These are phyloP conservation scores for Scaeva pyrastri DNA, from an alignment of 2,888 invertebrate species.

Conservation along the genomic window DNA sequence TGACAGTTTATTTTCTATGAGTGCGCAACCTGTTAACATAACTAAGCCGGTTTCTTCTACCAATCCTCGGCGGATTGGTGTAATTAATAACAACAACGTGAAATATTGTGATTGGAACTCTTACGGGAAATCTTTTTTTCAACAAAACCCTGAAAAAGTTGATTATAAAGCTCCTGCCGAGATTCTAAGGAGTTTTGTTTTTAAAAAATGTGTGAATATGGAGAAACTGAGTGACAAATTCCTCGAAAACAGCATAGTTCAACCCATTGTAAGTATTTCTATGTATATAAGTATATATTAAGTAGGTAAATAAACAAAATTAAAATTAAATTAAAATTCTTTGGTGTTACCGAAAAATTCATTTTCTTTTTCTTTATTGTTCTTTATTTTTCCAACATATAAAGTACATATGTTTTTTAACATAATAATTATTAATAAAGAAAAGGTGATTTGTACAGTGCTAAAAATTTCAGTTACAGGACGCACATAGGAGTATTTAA, in stretches of 20 bases:
- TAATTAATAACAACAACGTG: not conserved
- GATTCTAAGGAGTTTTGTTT: conserved; percentile 24
- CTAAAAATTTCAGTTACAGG: no score
- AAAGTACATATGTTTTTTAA: no score
- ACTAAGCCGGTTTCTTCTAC: conserved; percentile 27
- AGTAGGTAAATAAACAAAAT: no score
- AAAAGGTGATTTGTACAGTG: no score
- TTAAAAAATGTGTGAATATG: conserved; percentile 45
- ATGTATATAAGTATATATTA: not conserved
- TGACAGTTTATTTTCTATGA: conserved; percentile 30
- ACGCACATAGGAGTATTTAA: no score
- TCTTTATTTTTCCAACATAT: no score
- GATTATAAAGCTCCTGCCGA: conserved; percentile 47
- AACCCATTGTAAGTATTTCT: conserved; percentile 55
- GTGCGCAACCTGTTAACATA: conserved; percentile 28
- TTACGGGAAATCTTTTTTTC: not conserved
- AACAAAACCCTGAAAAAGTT: not conserved
- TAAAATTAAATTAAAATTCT: no score
- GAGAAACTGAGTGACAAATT: conserved; percentile 11
- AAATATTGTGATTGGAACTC: conserved; percentile 16
- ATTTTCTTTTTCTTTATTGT: no score
- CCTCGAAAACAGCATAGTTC: conserved; percentile 2
- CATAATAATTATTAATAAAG: no score
- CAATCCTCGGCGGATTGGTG: conserved; percentile 3
- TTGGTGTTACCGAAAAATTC: no score